phyloP scores from a whole-genome alignment of 2,113 vertebrate genomes.

The Microcebus ravelobensis region DNA sequence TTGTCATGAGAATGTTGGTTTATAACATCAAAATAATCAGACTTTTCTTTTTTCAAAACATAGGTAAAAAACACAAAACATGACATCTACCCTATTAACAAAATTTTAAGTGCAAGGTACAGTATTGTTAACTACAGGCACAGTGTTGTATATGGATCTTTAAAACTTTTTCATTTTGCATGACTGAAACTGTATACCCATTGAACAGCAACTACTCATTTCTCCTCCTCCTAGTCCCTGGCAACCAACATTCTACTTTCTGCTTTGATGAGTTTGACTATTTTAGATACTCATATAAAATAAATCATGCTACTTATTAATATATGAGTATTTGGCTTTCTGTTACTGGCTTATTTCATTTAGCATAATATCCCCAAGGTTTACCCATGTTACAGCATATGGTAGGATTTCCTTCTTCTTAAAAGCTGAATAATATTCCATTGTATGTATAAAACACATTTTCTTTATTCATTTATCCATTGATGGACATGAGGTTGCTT shows the following conservation, averaged over 20 bases:
- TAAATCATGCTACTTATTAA: not conserved
- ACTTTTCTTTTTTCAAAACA: not conserved
- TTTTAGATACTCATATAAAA: not conserved
- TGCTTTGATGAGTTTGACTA: not conserved
- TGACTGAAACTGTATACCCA: not conserved
- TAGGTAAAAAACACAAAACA: not conserved
- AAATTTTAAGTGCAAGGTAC: not conserved
- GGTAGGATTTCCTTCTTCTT: not conserved
- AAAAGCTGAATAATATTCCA: not conserved
- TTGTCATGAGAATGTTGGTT: not conserved
- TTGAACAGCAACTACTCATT: not conserved
- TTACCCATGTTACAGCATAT: not conserved
- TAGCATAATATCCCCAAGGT: not conserved
- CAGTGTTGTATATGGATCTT: not conserved
- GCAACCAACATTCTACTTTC: not conserved
- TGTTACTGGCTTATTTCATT: not conserved
- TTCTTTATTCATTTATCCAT: not conserved
- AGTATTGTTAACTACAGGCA: not conserved
- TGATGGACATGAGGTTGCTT: not conserved
- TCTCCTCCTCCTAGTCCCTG: not conserved
- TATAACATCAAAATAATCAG: not conserved
- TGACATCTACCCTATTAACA: not conserved
- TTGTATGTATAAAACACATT: not conserved
- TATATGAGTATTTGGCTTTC: not conserved
- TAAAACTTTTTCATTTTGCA: not conserved